Percentiles rank a stretch among this genome's conserved stretches.
phyloP scores from a whole-genome alignment of 2,888 invertebrate species.

The Trachelus troglodyta region DNA sequence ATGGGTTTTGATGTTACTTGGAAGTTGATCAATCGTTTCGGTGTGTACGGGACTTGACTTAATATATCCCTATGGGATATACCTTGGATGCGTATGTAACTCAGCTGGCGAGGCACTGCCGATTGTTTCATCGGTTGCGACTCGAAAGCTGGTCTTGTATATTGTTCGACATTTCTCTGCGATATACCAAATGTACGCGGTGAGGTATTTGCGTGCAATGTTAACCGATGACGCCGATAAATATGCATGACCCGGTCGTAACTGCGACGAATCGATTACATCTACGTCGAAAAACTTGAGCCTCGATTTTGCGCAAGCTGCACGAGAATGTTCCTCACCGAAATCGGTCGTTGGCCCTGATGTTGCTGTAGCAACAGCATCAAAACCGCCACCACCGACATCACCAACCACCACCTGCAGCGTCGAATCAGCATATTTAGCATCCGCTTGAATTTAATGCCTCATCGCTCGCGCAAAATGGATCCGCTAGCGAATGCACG shows the following conservation, averaged over 20 bases:
- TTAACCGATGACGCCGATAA: constrained; percentile 44
- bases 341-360: constrained; percentile 47
- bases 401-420: constrained; percentile 46
- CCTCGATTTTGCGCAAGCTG: constrained; percentile 5
- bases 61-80: neutral
- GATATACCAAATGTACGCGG: neutral
- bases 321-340: constrained; percentile 31
- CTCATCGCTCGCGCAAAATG: constrained; percentile 36
- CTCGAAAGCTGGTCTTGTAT: neutral
- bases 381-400: constrained; percentile 21
- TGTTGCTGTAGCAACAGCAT: constrained; percentile 26
- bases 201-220: neutral
- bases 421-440: constrained; percentile 54
- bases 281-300: neutral
- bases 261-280: constrained; percentile 42
- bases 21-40: neutral
- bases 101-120: neutral
- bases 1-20: neutral
- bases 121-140: neutral
- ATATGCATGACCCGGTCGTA: constrained; percentile 36
- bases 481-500: constrained; percentile 15
- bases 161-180: neutral
- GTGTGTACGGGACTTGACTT: neutral
- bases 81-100: neutral
- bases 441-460: constrained; percentile 48